Conservation (phyloP, 2,113 vertebrate genomes). For the Pituophis catenifer region DNA sequence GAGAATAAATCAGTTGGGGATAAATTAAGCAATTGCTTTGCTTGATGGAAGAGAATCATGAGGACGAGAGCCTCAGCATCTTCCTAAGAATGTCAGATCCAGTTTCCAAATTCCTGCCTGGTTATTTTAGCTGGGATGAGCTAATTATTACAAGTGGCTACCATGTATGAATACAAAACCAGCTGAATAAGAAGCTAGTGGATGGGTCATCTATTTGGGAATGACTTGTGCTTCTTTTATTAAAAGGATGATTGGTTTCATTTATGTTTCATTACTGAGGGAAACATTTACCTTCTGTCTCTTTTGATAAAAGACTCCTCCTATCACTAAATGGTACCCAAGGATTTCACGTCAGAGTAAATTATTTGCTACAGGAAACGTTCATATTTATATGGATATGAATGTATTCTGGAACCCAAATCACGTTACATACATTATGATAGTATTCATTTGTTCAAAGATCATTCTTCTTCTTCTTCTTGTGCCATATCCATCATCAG, state of each 20-base stretch:
- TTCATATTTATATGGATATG: not conserved
- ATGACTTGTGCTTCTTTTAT: not conserved
- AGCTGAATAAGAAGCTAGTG: not conserved
- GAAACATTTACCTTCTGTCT: rapidly evolving
- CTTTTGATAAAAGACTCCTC: not conserved
- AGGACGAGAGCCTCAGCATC: slow-evolving; percentile 10
- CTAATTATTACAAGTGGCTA: slow-evolving; percentile 2
- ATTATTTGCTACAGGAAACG: not conserved
- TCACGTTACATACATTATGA: not conserved
- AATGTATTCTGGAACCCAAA: not conserved
- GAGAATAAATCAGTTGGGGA: slow-evolving; percentile 41
- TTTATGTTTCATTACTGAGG: not conserved
- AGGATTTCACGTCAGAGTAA: not conserved
- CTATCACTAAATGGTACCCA: not conserved
- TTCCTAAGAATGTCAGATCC: slow-evolving; percentile 41
- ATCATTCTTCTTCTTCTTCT: no score
- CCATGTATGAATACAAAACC: not conserved
- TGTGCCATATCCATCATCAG: no score
- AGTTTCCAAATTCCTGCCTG: slow-evolving; percentile 1
- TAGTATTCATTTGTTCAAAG: not conserved
- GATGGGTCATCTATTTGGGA: not conserved
- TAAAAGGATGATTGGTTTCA: not conserved
- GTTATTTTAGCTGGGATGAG: not conserved
- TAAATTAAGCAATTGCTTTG: slow-evolving; percentile 35
- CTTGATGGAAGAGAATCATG: not conserved